Conservation (phyloP, 30 jellyfish, hydroid and myxozoan genomes). For the Haliclystus octoradiatus region DNA sequence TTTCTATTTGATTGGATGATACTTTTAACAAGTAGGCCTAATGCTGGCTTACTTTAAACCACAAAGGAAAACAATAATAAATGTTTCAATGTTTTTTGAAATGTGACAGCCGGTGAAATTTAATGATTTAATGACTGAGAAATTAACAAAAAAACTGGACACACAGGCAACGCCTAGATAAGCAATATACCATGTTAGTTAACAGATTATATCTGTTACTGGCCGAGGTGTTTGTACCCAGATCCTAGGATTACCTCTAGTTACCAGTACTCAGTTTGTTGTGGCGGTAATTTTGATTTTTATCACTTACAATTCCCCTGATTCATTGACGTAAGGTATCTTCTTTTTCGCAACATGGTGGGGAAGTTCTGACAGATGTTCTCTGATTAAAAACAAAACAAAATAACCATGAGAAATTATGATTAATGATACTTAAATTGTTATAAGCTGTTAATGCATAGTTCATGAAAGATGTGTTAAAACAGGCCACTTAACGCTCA, state of each 20-base stretch:
- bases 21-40: too few relatives aligned
- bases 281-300: too few relatives aligned
- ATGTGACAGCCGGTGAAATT: too few relatives aligned
- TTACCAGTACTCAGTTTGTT: too few relatives aligned
- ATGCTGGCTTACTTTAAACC: too few relatives aligned
- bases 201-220: background rate
- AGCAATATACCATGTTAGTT: background rate
- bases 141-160: background rate
- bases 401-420: background rate
- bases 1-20: too few relatives aligned
- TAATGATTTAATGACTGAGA: too few relatives aligned
- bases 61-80: too few relatives aligned
- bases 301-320: conserved; percentile 61
- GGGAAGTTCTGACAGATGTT: conserved; percentile 68
- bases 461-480: background rate
- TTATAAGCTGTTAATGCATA: background rate
- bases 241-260: too few relatives aligned
- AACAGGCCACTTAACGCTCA: background rate
- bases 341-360: conserved; percentile 97
- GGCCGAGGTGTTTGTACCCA: too few relatives aligned
- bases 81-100: too few relatives aligned
- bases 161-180: background rate
- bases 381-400: conserved; percentile 18
- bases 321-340: conserved; percentile 60
- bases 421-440: background rate